Percentiles rank a stretch among this genome's conserved stretches.
phyloP scores from a whole-genome alignment of 2,797 vertebrate genomes.

The Sebastes taczanowskii region DNA sequence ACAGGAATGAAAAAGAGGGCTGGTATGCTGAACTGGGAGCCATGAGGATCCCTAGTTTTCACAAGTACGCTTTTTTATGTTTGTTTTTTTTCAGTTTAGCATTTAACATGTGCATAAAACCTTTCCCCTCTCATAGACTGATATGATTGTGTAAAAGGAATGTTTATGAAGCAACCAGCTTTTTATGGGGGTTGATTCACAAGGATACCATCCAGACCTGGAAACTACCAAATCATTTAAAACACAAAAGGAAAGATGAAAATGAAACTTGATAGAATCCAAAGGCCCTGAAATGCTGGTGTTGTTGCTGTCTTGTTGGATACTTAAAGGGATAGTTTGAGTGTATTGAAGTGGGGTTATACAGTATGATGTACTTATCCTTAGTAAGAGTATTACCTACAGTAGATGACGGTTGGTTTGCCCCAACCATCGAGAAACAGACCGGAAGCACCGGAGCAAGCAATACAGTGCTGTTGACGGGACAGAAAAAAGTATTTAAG shows the following conservation, averaged over 20 bases:
- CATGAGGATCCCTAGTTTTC: constrained; percentile 83
- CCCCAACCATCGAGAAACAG: too few relatives aligned
- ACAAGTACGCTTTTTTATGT: constrained; percentile 62
- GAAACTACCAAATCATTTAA: background rate
- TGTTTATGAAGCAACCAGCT: background rate
- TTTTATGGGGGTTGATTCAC: background rate
- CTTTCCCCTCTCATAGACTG: background rate
- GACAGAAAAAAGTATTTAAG: too few relatives aligned
- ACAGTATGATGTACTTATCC: too few relatives aligned
- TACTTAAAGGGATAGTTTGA: background rate
- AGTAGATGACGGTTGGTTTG: too few relatives aligned
- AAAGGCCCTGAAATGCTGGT: background rate
- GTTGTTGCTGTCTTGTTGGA: background rate
- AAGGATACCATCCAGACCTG: background rate
- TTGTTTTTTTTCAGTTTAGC: background rate
- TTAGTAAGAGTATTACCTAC: too few relatives aligned
- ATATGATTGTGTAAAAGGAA: background rate
- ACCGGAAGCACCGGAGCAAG: too few relatives aligned
- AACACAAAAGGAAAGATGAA: background rate
- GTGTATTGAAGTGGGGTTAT: too few relatives aligned
- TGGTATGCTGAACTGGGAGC: constrained; percentile 85
- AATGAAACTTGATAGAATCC: background rate
- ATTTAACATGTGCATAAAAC: background rate
- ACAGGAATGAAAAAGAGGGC: constrained; percentile 72
- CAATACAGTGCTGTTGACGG: too few relatives aligned